Percentiles rank a stretch among this genome's conserved stretches.
Evolutionary conservation across 2,113 vertebrate species (phyloP).

Genomic region (Malurus cyaneus): DNA sequence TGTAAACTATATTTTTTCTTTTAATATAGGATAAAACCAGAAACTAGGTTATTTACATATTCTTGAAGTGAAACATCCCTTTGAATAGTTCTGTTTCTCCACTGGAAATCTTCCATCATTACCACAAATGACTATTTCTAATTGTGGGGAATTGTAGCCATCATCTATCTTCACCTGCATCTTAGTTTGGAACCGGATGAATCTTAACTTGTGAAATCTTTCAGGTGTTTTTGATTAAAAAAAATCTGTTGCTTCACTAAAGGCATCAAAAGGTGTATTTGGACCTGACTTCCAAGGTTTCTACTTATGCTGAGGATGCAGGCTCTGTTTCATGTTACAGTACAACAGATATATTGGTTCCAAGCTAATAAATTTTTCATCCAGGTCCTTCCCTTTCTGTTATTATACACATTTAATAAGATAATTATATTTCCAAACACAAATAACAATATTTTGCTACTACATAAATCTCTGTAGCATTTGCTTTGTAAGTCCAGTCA

Average conservation of each 20-base stretch:
- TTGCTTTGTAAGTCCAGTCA: background rate
- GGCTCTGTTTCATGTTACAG: background rate
- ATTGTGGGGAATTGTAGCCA: background rate
- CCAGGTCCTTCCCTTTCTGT: background rate
- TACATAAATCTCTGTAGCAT: background rate
- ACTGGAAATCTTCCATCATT: background rate
- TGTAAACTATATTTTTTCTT: background rate
- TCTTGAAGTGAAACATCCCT: background rate
- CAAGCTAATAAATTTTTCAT: background rate
- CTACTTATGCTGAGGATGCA: background rate
- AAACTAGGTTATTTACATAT: background rate
- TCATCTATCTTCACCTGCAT: background rate
- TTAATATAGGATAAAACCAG: background rate
- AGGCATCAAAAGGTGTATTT: background rate
- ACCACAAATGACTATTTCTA: background rate
- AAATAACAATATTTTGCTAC: background rate
- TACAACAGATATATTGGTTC: background rate
- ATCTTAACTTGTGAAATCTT: background rate
- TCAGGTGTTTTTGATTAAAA: background rate
- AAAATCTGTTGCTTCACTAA: background rate
- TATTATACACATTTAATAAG: background rate
- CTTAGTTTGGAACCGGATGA: background rate
- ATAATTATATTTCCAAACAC: background rate
- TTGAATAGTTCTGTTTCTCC: background rate
- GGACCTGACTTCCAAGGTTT: background rate